A percentile compares a stretch with the other conserved stretches of the same genome.
Evolutionary conservation across 2,113 vertebrate species (phyloP).

Genomic region (Rhadina sibilatrix): DNA sequence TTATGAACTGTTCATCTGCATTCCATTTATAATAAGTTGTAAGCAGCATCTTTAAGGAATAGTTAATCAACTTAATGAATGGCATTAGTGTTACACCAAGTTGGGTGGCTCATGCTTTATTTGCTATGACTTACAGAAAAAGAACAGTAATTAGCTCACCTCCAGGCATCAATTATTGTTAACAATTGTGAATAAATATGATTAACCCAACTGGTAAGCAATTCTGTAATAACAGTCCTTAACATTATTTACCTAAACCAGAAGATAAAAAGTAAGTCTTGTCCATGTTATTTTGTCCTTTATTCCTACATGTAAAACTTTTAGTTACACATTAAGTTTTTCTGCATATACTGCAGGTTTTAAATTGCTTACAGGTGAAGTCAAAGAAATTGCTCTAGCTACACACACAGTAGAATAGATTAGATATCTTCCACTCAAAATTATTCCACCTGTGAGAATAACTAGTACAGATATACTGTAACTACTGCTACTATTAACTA

Average conservation of each 20-base stretch:
- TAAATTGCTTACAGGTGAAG: background rate
- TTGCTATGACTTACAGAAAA: background rate
- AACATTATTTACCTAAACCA: background rate
- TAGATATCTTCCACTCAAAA: background rate
- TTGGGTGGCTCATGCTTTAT: background rate
- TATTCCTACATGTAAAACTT: background rate
- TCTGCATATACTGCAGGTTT: background rate
- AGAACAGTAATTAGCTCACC: background rate
- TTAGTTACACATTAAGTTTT: background rate
- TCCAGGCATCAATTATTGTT: background rate
- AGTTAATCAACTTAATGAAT: background rate
- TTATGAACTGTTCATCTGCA: background rate
- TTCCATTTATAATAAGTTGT: background rate
- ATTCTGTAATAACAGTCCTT: background rate
- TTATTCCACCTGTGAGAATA: background rate
- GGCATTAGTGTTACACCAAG: background rate
- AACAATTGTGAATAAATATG: background rate
- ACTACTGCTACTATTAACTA: background rate
- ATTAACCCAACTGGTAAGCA: background rate
- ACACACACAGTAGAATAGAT: background rate
- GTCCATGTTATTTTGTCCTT: background rate
- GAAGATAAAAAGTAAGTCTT: background rate
- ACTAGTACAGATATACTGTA: background rate
- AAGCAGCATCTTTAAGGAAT: background rate
- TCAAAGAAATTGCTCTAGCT: background rate